Evolutionary conservation across 2,888 invertebrate species (phyloP).

Genomic region (Amblyjoppa fuscipennis): DNA sequence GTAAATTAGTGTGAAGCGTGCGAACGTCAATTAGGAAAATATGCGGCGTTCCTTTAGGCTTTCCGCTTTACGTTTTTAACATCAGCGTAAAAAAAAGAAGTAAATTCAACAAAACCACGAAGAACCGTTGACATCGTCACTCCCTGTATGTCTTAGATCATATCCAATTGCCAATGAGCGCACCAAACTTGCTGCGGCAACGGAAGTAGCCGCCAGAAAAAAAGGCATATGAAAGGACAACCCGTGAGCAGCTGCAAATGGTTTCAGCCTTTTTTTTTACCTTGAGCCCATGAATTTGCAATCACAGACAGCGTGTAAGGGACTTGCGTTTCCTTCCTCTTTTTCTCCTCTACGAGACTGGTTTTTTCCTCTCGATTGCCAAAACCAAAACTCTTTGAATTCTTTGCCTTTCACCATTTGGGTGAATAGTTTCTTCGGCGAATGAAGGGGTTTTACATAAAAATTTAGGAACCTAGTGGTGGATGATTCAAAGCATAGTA

Average conservation of each 20-base stretch:
- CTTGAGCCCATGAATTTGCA: constrained; percentile 69
- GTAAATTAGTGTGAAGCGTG: neutral
- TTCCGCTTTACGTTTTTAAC: neutral
- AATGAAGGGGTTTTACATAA: neutral
- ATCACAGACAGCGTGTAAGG: constrained; percentile 58
- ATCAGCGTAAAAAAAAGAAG: neutral
- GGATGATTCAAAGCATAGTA: constrained; percentile 13
- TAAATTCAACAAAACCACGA: neutral
- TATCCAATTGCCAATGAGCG: constrained; percentile 9
- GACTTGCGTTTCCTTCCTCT: constrained; percentile 43
- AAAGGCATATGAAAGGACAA: constrained; percentile 34
- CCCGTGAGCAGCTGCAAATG: constrained; percentile 55
- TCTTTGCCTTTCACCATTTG: constrained; percentile 41
- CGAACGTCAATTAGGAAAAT: neutral
- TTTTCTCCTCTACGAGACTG: constrained; percentile 32
- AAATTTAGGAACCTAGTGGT: neutral
- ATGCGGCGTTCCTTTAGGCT: neutral
- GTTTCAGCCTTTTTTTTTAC: constrained; percentile 69
- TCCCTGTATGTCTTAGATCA: neutral
- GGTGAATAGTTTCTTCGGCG: neutral
- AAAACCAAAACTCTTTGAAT: constrained; percentile 55
- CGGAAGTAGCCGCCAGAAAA: constrained; percentile 55
- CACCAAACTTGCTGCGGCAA: constrained; percentile 38
- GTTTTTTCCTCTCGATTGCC: constrained; percentile 38
- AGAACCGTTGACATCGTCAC: too few relatives aligned